Evolutionary conservation across 2,797 vertebrate genomes (phyloP).

Genomic region (Rhabdophis nuchalis): DNA sequence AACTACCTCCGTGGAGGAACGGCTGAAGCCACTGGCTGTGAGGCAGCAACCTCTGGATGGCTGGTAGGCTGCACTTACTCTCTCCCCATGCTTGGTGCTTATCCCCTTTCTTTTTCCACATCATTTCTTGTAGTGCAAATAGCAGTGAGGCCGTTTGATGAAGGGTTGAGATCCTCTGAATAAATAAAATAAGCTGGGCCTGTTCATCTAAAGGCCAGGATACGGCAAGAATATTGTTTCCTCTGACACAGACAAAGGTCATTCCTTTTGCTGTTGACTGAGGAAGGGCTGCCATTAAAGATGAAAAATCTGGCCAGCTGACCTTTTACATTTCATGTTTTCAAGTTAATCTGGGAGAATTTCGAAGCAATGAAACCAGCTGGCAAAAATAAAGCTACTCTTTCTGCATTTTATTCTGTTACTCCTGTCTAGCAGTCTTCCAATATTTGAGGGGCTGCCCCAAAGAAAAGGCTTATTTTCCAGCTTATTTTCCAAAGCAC

Average conservation of each 20-base stretch:
- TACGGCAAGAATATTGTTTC: not conserved
- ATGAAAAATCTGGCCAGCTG: not conserved
- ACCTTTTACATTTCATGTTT: not conserved
- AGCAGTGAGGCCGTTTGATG: not conserved
- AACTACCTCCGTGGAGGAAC: not conserved
- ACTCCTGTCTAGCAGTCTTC: not conserved
- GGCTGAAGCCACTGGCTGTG: not conserved
- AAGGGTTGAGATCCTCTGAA: not conserved
- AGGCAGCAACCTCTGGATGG: not conserved
- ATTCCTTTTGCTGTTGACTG: not conserved
- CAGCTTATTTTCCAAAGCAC: not conserved
- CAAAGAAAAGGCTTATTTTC: not conserved
- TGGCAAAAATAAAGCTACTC: too few relatives aligned
- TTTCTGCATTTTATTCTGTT: not conserved
- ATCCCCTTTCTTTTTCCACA: not conserved
- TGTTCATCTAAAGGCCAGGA: not conserved
- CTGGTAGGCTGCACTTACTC: not conserved
- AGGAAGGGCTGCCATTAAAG: not conserved
- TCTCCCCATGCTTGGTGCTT: not conserved
- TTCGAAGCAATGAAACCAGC: not conserved
- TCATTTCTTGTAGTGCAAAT: not conserved
- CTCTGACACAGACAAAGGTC: not conserved
- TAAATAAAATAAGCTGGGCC: not conserved
- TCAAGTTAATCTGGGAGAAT: not conserved
- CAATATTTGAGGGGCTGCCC: not conserved